Evolutionary conservation across 2,888 invertebrate genomes (phyloP).

Genomic region (Chirona hameri): DNA sequence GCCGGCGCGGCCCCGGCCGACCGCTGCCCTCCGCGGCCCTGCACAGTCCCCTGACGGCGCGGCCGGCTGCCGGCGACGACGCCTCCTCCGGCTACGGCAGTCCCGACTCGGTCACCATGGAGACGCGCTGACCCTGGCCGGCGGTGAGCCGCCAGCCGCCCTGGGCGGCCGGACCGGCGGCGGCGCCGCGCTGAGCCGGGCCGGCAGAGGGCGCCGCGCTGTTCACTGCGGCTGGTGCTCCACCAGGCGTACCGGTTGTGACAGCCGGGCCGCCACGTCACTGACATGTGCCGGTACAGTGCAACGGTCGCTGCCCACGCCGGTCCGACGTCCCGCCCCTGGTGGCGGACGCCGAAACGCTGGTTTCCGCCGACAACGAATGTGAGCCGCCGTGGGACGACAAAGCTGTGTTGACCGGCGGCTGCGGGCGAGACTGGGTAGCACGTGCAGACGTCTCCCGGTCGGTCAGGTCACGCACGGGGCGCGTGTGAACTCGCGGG

Average conservation of each 20-base stretch:
- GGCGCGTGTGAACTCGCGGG: no score
- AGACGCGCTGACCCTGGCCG: constrained; percentile 43
- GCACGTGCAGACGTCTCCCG: no score
- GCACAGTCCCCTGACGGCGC: constrained; percentile 23
- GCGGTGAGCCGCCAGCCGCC: constrained; percentile 30
- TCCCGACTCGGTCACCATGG: constrained; percentile 65
- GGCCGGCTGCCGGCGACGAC: constrained; percentile 54
- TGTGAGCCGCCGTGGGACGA: no score
- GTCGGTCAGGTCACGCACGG: no score
- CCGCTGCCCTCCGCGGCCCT: constrained; percentile 33
- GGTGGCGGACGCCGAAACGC: no score
- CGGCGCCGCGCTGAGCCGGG: neutral
- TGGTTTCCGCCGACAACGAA: no score
- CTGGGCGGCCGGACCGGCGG: neutral
- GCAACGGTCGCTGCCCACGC: neutral
- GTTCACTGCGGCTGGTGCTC: constrained; percentile 31
- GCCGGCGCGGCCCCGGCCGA: constrained; percentile 32
- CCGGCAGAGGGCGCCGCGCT: no score
- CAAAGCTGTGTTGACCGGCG: no score
- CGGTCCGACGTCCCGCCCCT: neutral
- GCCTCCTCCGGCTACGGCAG: constrained; percentile 76
- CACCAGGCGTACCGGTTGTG: no score
- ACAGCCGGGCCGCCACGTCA: no score
- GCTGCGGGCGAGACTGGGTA: no score
- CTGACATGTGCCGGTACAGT: no score